A percentile compares a stretch with the other conserved stretches of the same genome.
Conservation (phyloP, 1,140 invertebrate species). For the Monochamus saltuarius region DNA sequence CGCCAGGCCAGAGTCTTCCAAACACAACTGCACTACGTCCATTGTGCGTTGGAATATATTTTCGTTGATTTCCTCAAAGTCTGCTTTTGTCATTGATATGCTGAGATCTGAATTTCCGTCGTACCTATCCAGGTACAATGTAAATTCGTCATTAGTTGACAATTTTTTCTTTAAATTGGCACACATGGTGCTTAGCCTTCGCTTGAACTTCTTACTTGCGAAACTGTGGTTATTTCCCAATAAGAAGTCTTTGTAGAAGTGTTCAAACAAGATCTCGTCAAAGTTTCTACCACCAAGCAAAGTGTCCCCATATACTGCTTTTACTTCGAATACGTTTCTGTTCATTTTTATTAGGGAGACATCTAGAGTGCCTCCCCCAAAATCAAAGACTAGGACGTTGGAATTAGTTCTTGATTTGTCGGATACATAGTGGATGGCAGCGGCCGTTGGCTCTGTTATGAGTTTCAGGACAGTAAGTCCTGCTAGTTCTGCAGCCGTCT, state of each 20-base stretch:
- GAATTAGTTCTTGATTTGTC: constrained; percentile 20
- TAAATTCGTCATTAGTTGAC: constrained; percentile 9
- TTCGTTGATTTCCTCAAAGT: constrained; percentile 72
- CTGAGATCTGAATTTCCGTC: constrained; percentile 65
- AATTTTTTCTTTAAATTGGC: constrained; percentile 10
- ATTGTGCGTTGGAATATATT: constrained; percentile 62
- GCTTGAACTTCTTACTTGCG: constrained; percentile 6
- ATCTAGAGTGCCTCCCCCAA: constrained; percentile 78
- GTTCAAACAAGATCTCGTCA: constrained; percentile 55
- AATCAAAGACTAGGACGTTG: constrained; percentile 60
- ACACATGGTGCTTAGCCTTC: constrained; percentile 5
- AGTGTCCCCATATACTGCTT: constrained; percentile 68
- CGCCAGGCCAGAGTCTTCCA: constrained; percentile 16
- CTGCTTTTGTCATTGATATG: constrained; percentile 67
- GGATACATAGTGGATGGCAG: constrained; percentile 62
- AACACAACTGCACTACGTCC: constrained; percentile 20
- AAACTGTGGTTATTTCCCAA: background rate
- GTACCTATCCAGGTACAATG: constrained; percentile 40
- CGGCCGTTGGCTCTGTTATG: constrained; percentile 70
- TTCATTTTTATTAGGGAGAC: constrained; percentile 75
- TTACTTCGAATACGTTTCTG: constrained; percentile 66
- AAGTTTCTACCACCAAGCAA: constrained; percentile 74
- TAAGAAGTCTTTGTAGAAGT: constrained; percentile 49
- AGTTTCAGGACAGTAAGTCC: constrained; percentile 64
- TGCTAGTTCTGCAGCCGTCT: constrained; percentile 38